Evolutionary conservation across 2,113 vertebrate species (phyloP), one percentile per base, ranked within the genome.

Genomic region (Muntiacus muntjak): DNA sequence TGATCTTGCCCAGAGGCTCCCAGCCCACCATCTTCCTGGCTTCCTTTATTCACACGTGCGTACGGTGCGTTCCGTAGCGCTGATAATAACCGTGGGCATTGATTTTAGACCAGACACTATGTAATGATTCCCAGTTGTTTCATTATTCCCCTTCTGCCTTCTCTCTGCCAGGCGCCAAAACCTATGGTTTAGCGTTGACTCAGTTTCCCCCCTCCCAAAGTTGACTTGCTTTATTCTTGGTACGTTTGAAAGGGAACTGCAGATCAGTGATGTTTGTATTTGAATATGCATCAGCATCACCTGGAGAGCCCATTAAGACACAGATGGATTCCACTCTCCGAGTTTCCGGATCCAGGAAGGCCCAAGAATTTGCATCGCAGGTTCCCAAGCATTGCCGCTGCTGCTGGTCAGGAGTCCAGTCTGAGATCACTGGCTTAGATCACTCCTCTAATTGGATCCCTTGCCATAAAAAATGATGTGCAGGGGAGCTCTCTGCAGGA

Each of bases 51-150:
- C 33, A 19, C 30, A 4, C 0, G 2, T 3, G 54, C 0, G 0
- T 12, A 33, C 6, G 3, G 40, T 28, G 28, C 30, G 0, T 60
- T 2, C 40, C 3, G 0, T 26, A 10, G 45, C 25, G 19, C 21
- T 8, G 10, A 25, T 16, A 13, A 13, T 2, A 1, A 9, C 0
- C 28, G 54, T 4, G 58, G 50, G 19, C n/a, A 0, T 2, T 9
- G 6, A 3, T 21, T 2, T 10, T 28, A 5, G 33, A 40, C 47
- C 86, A 21, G 57, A n/a, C 91, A 6, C 6, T 1, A 0, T 0
- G 1, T 30, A 0, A 1, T 1, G 81, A 2, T 26, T 12, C 23
- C 87, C 7, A 1, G 1, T 16, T 0, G 6, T 52, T 36, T n/a
- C 21, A 10, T 83, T 52, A 43, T 58, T 15, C 94, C 47, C 26